Base-by-base conservation (phyloP, 1,140 invertebrate species). In the Polyergus mexicanus region DNA sequence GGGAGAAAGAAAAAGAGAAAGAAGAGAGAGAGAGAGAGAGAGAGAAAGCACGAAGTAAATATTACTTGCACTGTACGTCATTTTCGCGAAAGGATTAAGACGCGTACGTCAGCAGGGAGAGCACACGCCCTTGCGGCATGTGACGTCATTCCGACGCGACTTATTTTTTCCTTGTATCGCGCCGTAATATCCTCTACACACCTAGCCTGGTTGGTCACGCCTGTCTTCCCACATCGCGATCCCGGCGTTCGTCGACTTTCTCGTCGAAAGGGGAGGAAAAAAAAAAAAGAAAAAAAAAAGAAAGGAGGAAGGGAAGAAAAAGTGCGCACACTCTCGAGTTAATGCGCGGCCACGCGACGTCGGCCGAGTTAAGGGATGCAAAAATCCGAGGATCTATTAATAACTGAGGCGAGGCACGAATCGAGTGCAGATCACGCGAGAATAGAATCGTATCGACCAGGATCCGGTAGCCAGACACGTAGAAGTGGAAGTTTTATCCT, bases 341-440 rank as follows among this genome's bases (percentile, higher is more conserved):
- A 68, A 56, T 38, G 75, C 75, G 44, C n/a, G 28, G 76, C 25
- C 63, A 51, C 38, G 63, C n/a, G 60, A 13, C 16, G 60, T 35
- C 11, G 51, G 74, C 51, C 47, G 62, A 22, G 65, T 28, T 41
- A 47, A 35, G 66, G 51, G 54, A 60, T 83, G 68, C 78, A 72
- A 74, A 51, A 51, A 74, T 83, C 54, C 54, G 22, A 25, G 19
- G 68, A 25, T 83, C 78, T 83, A 83, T 83, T 74, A 83, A 83
- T 83, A 83, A 83, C 68, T 47, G 54, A 83, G 78, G 78, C 68
- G 56, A 83, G 78, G 78, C 78, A 83, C 78, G 68, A 83, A 83
- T 83, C 72, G 72, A 56, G 78, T 47, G 78, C 78, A 60, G 78
- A 83, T 83, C 78, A 83, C 78, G 78, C 78, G 68, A 83, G 68